These are phyloP conservation scores for Aromia moschata DNA, from an alignment of 2,888 invertebrate genomes.

Conservation along the genomic window DNA sequence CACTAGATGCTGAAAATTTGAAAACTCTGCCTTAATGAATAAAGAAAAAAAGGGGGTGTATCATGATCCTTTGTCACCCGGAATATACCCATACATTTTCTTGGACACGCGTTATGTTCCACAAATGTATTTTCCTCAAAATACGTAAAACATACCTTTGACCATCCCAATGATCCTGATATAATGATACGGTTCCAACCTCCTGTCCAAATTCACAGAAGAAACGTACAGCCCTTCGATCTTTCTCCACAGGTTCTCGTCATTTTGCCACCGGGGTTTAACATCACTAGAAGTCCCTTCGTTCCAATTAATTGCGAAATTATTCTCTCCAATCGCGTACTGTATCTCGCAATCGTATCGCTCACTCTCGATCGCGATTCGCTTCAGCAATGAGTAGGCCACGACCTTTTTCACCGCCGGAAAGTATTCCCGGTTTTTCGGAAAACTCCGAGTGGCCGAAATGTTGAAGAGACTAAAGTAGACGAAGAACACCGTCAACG, in stretches of 20 bases:
- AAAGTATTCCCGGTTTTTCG: not conserved
- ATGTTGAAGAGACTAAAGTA: not conserved
- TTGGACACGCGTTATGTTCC: too few species aligned
- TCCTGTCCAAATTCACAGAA: conserved; percentile 38
- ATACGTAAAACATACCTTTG: too few species aligned
- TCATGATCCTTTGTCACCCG: too few species aligned
- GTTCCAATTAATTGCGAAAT: not conserved
- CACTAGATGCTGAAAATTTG: too few species aligned
- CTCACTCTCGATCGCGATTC: conserved; percentile 45
- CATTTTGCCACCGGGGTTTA: conserved; percentile 3
- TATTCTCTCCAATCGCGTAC: not conserved
- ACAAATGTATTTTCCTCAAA: too few species aligned
- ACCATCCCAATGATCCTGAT: conserved; percentile 40
- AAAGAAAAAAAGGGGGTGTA: too few species aligned
- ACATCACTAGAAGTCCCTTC: not conserved
- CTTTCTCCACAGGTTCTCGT: conserved; percentile 37
- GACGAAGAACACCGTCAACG: conserved; percentile 1
- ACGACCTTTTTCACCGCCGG: conserved; percentile 33
- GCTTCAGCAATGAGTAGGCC: conserved; percentile 45
- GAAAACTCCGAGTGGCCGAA: not conserved
- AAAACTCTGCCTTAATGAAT: too few species aligned
- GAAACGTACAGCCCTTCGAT: conserved; percentile 39
- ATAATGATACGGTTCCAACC: conserved; percentile 44
- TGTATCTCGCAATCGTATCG: conserved; percentile 32
- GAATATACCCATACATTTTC: too few species aligned